Evolutionary conservation across 2,113 vertebrate species (phyloP).

Genomic region (Leucosticte australis): DNA sequence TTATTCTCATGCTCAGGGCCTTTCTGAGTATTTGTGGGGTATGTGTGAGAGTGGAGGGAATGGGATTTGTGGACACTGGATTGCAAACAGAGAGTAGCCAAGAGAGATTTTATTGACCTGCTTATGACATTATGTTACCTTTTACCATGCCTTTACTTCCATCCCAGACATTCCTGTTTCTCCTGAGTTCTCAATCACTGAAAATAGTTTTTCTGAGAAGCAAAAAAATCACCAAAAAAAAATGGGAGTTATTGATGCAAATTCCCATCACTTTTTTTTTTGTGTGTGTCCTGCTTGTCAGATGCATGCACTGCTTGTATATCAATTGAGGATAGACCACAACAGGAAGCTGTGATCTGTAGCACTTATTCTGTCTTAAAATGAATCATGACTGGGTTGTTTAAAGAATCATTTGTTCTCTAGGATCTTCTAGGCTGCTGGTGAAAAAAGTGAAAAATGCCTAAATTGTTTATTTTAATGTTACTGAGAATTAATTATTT

Average conservation of each 20-base stretch:
- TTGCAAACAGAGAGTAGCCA: not conserved
- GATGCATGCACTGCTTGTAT: fast-evolving
- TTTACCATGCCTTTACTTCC: not conserved
- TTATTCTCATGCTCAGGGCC: not conserved
- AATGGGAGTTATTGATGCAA: not conserved
- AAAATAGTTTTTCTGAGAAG: not conserved
- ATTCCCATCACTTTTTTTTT: not conserved
- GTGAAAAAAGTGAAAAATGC: not conserved
- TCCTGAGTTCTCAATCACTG: not conserved
- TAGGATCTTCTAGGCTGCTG: not conserved
- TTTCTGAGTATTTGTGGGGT: not conserved
- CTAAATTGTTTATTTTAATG: not conserved
- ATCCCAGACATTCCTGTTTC: not conserved
- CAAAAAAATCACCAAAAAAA: not conserved
- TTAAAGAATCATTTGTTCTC: not conserved
- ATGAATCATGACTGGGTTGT: not conserved
- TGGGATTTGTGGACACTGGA: not conserved
- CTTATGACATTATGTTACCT: not conserved
- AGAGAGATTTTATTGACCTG: not conserved
- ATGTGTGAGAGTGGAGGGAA: no score
- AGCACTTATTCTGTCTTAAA: not conserved
- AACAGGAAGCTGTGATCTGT: not conserved
- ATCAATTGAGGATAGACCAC: not conserved
- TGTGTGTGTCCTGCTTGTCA: not conserved
- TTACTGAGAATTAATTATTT: not conserved